phyloP scores from a whole-genome alignment of 2,888 invertebrate species.

The Platycnemis pennipes region DNA sequence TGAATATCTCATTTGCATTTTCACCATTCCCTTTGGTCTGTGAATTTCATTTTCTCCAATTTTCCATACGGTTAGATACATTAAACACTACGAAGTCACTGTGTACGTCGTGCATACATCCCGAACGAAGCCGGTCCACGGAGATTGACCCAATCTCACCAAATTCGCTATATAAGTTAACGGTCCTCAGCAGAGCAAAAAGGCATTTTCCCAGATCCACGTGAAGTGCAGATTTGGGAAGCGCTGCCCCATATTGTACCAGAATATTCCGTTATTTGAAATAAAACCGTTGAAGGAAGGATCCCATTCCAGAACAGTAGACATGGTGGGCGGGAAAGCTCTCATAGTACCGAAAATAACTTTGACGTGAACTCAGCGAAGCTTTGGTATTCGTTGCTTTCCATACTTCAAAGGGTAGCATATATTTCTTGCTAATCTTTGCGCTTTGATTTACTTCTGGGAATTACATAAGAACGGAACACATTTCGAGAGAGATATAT shows the following conservation, averaged over 20 bases:
- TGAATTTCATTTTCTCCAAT: background rate
- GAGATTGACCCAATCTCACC: background rate
- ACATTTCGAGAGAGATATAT: too few relatives aligned
- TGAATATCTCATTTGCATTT: background rate
- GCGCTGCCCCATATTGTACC: background rate
- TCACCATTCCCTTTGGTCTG: background rate
- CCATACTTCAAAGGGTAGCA: too few relatives aligned
- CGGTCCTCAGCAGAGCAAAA: background rate
- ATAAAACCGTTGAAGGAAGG: background rate
- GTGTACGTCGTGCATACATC: background rate
- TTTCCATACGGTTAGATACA: background rate
- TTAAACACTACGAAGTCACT: background rate
- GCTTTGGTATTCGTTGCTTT: background rate
- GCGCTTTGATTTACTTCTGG: too few relatives aligned
- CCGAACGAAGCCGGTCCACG: background rate
- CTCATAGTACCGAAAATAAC: background rate
- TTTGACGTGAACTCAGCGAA: background rate
- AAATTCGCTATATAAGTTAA: background rate
- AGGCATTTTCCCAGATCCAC: background rate
- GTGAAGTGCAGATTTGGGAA: background rate
- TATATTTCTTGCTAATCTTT: too few relatives aligned
- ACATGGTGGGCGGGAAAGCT: background rate
- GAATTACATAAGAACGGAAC: too few relatives aligned
- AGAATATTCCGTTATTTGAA: background rate
- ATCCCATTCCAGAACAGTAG: background rate